phyloP scores from a whole-genome alignment of 2,888 invertebrate species.

The Leptinotarsa juncta region DNA sequence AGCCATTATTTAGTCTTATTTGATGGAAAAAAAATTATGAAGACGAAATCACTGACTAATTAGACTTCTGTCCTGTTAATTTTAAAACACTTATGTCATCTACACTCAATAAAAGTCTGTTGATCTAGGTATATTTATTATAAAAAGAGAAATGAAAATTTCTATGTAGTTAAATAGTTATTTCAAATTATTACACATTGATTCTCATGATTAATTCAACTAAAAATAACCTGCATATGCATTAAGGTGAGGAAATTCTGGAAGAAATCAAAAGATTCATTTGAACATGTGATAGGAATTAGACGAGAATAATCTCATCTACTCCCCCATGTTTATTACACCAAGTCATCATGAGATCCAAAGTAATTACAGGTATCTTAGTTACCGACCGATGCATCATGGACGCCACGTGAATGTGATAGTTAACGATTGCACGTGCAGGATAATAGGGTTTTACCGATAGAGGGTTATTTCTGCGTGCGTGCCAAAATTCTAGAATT shows the following conservation, averaged over 20 bases:
- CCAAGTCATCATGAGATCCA: slow-evolving; percentile 4
- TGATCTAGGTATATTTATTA: no score
- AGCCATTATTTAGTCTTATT: no score
- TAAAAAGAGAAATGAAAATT: no score
- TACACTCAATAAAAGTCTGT: no score
- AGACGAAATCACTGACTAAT: no score
- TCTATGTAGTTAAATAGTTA: no score
- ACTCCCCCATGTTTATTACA: slow-evolving; percentile 9
- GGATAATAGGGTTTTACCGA: slow-evolving; percentile 33
- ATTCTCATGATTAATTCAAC: no score
- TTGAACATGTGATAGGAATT: background rate
- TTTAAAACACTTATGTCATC: no score
- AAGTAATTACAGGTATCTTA: slow-evolving; percentile 26
- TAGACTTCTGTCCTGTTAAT: no score
- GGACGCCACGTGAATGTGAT: slow-evolving; percentile 33
- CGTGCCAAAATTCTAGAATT: background rate
- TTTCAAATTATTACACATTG: no score
- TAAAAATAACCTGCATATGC: no score
- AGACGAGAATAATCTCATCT: background rate
- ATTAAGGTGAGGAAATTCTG: background rate
- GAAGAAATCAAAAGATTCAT: background rate
- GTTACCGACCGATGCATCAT: slow-evolving; percentile 8
- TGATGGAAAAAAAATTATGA: no score
- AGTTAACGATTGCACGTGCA: slow-evolving; percentile 34
- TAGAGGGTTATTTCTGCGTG: slow-evolving; percentile 8